Base-by-base conservation (phyloP, 2,797 vertebrate species). In the Anguilla obscura region DNA sequence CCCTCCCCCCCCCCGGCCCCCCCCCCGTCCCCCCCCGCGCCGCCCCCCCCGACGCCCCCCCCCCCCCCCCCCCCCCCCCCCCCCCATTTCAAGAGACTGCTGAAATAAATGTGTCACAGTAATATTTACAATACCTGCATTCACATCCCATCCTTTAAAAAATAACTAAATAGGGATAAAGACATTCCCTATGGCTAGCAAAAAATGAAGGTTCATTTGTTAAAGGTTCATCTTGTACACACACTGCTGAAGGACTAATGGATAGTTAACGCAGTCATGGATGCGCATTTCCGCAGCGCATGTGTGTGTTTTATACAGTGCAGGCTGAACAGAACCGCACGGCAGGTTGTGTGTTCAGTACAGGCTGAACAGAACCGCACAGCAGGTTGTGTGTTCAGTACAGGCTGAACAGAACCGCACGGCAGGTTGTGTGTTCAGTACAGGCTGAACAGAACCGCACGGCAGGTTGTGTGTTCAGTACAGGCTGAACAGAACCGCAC, bases 231-330 rank as follows among this genome's bases (percentile, higher is more conserved):
- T 71, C 66, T 18, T 36, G 85, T 60, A 48, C 40, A n/a, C 45
- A n/a, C 18, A 86, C 6, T n/a, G 36, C 85, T 69, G 18, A 30
- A 18, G 45, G 24, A 45, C 48, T 66, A 66, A 86, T 63, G 66
- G 58, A n/a, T 71, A 71, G 12, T 91, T 93, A 92, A 91, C 89
- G 89, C 87, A 91, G 90, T 71, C 58, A 88, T 93, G 92, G 86
- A 90, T 91, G 90, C 93, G 92, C 91, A 90, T 79, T 92, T 91
- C 90, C 85, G 92, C 84, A 18, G 21, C 90, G 85, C 40, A 45
- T 91, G 18, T 0, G 90, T 92, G 91, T 91, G 92, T 93, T 93
- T 91, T 93, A 93, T 94, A 93, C 50, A 45, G 40, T 5, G 2
- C 92, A 93, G 91, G 36, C 36, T 3, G 1, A 45, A 80, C 4